Evolutionary conservation across 2,888 invertebrate genomes (phyloP).

Genomic region (Hypercompe scribonia): DNA sequence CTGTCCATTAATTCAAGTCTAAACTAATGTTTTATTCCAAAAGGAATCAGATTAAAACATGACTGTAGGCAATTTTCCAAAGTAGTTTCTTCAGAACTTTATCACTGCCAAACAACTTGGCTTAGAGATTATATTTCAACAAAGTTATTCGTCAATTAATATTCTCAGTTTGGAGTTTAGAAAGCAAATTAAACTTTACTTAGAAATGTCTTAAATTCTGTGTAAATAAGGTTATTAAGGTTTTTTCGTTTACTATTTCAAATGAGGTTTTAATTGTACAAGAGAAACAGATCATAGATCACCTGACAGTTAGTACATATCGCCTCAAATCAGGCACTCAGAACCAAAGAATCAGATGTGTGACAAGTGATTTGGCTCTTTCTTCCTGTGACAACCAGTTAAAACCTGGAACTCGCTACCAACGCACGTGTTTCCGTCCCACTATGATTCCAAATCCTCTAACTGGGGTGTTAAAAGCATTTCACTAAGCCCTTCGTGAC

Average conservation of each 20-base stretch:
- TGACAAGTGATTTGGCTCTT: too few relatives aligned
- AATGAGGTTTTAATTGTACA: not conserved
- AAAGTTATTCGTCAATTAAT: conserved; percentile 2
- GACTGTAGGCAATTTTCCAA: not conserved
- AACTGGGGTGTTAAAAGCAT: too few relatives aligned
- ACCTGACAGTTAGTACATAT: too few relatives aligned
- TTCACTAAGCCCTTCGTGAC: too few relatives aligned
- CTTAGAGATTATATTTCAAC: conserved; percentile 8
- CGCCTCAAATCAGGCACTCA: too few relatives aligned
- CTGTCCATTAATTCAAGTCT: not conserved
- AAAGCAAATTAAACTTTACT: not conserved
- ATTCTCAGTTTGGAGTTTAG: not conserved
- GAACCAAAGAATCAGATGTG: too few relatives aligned
- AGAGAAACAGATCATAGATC: not conserved
- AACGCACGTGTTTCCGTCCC: too few relatives aligned
- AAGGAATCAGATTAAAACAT: not conserved
- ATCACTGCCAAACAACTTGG: not conserved
- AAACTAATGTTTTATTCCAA: not conserved
- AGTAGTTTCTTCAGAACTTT: not conserved
- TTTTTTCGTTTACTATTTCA: not conserved
- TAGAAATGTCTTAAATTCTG: not conserved
- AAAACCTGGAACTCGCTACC: too few relatives aligned
- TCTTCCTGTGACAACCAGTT: too few relatives aligned
- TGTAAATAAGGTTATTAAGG: not conserved
- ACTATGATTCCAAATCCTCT: too few relatives aligned